phyloP scores from a whole-genome alignment of 2,113 vertebrate species.

The Aptenodytes patagonicus region DNA sequence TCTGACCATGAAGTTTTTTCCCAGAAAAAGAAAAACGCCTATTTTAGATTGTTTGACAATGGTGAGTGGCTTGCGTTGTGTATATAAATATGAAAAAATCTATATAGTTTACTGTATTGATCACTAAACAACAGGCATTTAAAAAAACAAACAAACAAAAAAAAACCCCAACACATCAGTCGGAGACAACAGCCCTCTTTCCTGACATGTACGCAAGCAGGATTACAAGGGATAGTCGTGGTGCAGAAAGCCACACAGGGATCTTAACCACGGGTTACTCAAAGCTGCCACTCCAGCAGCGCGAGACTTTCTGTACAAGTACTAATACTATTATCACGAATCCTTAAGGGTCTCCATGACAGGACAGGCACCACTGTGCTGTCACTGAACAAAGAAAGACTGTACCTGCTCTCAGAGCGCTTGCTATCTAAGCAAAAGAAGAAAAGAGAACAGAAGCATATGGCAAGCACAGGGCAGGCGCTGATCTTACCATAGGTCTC shows the following conservation, averaged over 20 bases:
- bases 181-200: not conserved
- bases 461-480: not conserved
- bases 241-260: not conserved
- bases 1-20: not conserved
- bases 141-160: not conserved
- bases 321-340: not conserved
- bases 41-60: not conserved
- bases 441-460: not conserved
- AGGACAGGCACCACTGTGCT: not conserved
- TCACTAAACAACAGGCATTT: not conserved
- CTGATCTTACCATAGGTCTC: not conserved
- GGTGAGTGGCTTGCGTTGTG: not conserved
- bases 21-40: not conserved
- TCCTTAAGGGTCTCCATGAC: not conserved
- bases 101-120: not conserved
- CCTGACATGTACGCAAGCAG: rapidly evolving
- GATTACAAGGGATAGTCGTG: rapidly evolving
- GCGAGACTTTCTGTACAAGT: not conserved
- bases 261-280: not conserved
- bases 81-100: not conserved
- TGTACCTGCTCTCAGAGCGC: not conserved
- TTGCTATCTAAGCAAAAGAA: not conserved
- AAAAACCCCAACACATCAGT: too few species aligned
- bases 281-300: not conserved
- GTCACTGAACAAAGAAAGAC: not conserved